Evolutionary conservation across 2,113 vertebrate species (phyloP), one percentile per base, ranked within the genome.

Genomic region (Syngnathus typhle): DNA sequence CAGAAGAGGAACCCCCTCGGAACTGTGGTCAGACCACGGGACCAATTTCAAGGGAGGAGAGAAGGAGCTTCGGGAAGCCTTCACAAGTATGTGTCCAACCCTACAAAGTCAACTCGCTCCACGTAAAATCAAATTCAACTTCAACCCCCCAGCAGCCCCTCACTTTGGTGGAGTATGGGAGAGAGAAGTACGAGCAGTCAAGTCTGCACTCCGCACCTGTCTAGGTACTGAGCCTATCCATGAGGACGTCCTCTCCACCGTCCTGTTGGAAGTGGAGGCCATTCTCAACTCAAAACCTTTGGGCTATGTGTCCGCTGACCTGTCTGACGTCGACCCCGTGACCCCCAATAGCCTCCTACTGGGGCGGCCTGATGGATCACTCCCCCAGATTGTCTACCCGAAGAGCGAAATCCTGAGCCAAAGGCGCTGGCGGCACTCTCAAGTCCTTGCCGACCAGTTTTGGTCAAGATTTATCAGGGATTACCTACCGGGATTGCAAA

Each of bases 241-340:
- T 2, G 36, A 64, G 16, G 66, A 65, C 0, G 72, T 69, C 10
- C 66, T 74, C 6, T 7, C n/a, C 18, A 74, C 67, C 2, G 61
- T 69, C 0, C 32, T 68, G 6, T 13, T 68, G 15, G 52, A 73
- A 12, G 44, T 64, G 2, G 66, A 68, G 19, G 44, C 37, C 6
- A 54, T 61, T 16, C 23, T 67, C 7, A 72, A 67, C 32, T 69
- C 47, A 7, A 47, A 18, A 18, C 46, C 46, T 47, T 18, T 47
- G 16, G 46, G 46, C 4, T 47, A 47, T 18, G 16, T 47, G 46
- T 47, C 46, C 19, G 16, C 46, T 18, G 46, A 47, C 16, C 4
- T 47, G 46, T 15, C 46, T 7, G 16, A 18, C 2, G 19, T 47
- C 6, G 46, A 47, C 46, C 46, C 16, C 4, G 46, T 47, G 46